These are phyloP conservation scores for Cephus nigrinus DNA, from an alignment of 2,888 invertebrate species.

Conservation along the genomic window DNA sequence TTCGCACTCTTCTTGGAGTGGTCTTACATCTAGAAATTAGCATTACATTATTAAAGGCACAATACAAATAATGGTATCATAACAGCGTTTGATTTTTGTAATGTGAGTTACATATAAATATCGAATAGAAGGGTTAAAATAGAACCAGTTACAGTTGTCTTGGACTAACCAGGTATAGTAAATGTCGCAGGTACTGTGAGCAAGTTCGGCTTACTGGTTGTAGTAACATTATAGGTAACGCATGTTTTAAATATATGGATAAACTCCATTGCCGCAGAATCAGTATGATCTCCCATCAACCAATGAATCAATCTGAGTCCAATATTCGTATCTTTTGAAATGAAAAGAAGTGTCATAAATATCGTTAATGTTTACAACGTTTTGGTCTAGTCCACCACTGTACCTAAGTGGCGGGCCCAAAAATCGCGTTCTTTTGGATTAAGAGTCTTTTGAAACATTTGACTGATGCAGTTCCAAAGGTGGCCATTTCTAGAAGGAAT, in stretches of 20 bases:
- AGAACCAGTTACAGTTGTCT: not conserved
- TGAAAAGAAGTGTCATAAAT: conserved; percentile 9
- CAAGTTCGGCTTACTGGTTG: conserved; percentile 14
- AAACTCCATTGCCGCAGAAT: conserved; percentile 43
- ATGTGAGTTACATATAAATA: not conserved
- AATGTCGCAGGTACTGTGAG: conserved; percentile 28
- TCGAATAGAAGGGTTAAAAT: not conserved
- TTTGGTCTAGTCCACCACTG: not conserved
- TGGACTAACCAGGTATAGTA: conserved; percentile 30
- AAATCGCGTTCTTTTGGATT: conserved; percentile 44
- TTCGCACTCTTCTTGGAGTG: conserved; percentile 17
- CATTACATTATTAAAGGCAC: not conserved
- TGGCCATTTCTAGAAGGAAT: conserved; percentile 44
- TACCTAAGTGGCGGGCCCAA: conserved; percentile 55
- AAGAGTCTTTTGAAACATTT: conserved; percentile 51
- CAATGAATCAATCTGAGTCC: conserved; percentile 52
- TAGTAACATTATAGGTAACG: conserved; percentile 43
- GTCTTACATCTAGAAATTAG: conserved; percentile 30
- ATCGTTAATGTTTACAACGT: not conserved
- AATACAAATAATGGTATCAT: not conserved
- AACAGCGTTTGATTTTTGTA: not conserved
- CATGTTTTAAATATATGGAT: conserved; percentile 43
- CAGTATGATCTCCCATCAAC: conserved; percentile 44
- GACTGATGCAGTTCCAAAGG: conserved; percentile 45
- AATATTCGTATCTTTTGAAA: conserved; percentile 46